Conservation (phyloP, 2,888 invertebrate species). For the Synanthedon formicaeformis region DNA sequence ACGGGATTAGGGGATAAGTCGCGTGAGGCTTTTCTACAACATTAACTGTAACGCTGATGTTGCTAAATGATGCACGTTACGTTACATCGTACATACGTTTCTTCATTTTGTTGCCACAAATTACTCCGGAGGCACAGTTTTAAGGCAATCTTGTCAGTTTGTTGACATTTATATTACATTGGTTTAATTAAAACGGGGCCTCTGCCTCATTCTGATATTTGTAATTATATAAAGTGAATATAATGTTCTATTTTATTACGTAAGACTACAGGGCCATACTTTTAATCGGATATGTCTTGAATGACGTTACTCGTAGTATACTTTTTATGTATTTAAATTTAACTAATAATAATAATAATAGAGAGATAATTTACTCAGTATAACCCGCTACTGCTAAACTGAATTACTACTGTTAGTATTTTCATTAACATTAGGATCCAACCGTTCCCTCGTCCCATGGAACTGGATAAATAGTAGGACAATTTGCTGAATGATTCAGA, state of each 20-base stretch:
- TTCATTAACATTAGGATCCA: too few relatives aligned
- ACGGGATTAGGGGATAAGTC: constrained; percentile 44
- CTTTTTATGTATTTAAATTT: too few relatives aligned
- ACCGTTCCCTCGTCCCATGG: too few relatives aligned
- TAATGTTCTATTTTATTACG: constrained; percentile 12
- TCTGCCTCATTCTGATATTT: constrained; percentile 15
- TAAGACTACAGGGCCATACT: too few relatives aligned
- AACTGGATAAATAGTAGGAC: too few relatives aligned
- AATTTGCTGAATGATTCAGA: too few relatives aligned
- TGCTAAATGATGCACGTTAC: constrained; percentile 33
- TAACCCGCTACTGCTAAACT: too few relatives aligned
- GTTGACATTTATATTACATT: constrained; percentile 19
- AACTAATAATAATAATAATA: too few relatives aligned
- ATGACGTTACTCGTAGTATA: too few relatives aligned
- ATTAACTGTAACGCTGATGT: constrained; percentile 39
- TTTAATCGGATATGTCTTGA: too few relatives aligned
- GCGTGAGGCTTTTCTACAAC: constrained; percentile 45
- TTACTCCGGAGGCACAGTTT: not conserved
- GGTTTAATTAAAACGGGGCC: constrained; percentile 31
- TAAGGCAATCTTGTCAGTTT: constrained; percentile 3
- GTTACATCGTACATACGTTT: constrained; percentile 16
- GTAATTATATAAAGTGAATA: constrained; percentile 28
- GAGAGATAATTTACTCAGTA: too few relatives aligned
- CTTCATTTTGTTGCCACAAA: not conserved
- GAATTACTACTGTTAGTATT: too few relatives aligned